Evolutionary conservation across 2,888 invertebrate genomes (phyloP).

Genomic region (Xylota sylvarum): DNA sequence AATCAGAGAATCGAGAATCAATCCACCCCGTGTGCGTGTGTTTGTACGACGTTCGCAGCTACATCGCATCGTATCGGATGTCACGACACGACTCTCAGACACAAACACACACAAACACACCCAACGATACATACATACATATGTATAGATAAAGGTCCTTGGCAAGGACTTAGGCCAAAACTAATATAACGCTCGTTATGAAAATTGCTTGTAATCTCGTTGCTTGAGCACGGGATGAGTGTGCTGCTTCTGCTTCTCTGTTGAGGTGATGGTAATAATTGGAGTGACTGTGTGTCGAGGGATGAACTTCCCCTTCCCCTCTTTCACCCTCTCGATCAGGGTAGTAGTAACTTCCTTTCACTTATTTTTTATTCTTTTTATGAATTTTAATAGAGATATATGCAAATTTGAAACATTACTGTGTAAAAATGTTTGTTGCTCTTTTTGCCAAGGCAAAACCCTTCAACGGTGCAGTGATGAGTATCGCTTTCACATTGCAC

Average conservation of each 20-base stretch:
- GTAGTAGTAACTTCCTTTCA: slow-evolving; percentile 63
- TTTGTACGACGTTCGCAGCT: slow-evolving; percentile 15
- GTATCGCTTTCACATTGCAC: slow-evolving; percentile 66
- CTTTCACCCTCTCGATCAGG: neutral
- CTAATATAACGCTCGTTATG: slow-evolving; percentile 77
- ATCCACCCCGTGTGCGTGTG: slow-evolving; percentile 55
- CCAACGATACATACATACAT: slow-evolving; percentile 6
- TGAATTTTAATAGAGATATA: slow-evolving; percentile 75
- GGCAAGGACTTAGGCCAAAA: slow-evolving; percentile 75
- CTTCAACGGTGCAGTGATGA: slow-evolving; percentile 68
- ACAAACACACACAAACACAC: slow-evolving; percentile 27
- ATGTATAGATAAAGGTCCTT: slow-evolving; percentile 55
- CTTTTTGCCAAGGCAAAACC: slow-evolving; percentile 60
- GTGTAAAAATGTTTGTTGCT: slow-evolving; percentile 75
- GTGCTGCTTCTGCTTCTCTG: slow-evolving; percentile 13
- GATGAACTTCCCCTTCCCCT: slow-evolving; percentile 43
- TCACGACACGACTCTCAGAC: slow-evolving; percentile 63
- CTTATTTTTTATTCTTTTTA: slow-evolving; percentile 77
- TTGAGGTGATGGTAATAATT: slow-evolving; percentile 73
- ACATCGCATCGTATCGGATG: slow-evolving; percentile 68
- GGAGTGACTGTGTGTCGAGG: slow-evolving; percentile 63
- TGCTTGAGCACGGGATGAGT: slow-evolving; percentile 60
- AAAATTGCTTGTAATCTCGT: slow-evolving; percentile 77
- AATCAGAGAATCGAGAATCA: slow-evolving; percentile 76
- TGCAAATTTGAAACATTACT: slow-evolving; percentile 72